These are phyloP conservation scores for Brotogeris chrysoptera DNA, from an alignment of 2,797 vertebrate species.

Conservation along the genomic window DNA sequence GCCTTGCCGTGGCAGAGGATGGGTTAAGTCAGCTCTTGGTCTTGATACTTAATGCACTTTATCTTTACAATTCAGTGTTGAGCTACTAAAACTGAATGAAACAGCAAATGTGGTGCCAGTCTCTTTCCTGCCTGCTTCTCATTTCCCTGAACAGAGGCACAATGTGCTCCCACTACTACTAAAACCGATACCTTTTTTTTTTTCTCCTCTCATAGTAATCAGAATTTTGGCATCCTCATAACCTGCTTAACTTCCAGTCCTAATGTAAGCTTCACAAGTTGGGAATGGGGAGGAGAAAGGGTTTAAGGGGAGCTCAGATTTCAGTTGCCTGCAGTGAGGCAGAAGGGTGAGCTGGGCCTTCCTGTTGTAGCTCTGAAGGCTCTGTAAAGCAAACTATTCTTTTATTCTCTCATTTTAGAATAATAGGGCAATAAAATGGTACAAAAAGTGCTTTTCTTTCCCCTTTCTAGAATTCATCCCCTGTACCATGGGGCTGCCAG, in stretches of 20 bases:
- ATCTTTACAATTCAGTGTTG: fast-evolving
- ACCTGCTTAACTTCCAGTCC: neutral
- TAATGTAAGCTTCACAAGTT: neutral
- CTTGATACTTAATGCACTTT: neutral
- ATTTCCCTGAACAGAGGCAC: neutral
- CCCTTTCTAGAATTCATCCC: neutral
- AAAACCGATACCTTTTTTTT: neutral
- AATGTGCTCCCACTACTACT: neutral
- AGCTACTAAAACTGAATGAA: neutral
- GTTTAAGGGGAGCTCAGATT: neutral
- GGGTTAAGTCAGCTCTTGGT: neutral
- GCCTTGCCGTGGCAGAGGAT: neutral
- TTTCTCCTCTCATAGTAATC: neutral
- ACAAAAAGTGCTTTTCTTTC: neutral
- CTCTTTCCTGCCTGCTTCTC: neutral
- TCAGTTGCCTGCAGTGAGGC: neutral
- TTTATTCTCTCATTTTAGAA: neutral
- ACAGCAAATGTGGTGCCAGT: neutral
- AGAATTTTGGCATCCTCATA: neutral
- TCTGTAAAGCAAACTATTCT: neutral
- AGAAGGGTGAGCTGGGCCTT: neutral
- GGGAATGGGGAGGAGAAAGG: neutral
- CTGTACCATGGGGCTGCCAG: neutral
- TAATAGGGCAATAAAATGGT: neutral
- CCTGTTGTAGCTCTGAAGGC: neutral